These are phyloP conservation scores for Colistium nudipinnis DNA, from an alignment of 2,113 vertebrate species.

Conservation along the genomic window DNA sequence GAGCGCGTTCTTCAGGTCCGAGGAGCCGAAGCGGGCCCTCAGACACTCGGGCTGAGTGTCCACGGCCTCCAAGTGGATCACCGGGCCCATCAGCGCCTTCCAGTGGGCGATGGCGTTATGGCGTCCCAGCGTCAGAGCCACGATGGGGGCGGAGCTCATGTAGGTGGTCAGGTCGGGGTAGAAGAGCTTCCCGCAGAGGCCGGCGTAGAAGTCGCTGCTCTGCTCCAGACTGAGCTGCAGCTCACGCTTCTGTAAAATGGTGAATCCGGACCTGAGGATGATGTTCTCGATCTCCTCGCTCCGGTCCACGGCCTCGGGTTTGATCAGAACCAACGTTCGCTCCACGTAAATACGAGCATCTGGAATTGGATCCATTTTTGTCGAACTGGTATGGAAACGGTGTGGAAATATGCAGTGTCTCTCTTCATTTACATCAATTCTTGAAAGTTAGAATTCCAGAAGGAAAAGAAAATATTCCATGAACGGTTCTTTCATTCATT, in stretches of 20 bases:
- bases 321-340: slow-evolving; percentile 91
- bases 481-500: too few relatives aligned
- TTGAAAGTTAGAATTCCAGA: too few relatives aligned
- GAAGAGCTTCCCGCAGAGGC: slow-evolving; percentile 89
- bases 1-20: slow-evolving; percentile 90
- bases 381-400: too few relatives aligned
- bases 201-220: slow-evolving; percentile 94
- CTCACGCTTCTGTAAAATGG: slow-evolving; percentile 88
- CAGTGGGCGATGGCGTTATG: slow-evolving; percentile 86
- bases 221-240: slow-evolving; percentile 92
- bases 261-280: slow-evolving; percentile 88
- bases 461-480: too few relatives aligned
- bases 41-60: slow-evolving; percentile 89
- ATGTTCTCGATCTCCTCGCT: slow-evolving; percentile 89
- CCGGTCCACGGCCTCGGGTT: slow-evolving; percentile 87
- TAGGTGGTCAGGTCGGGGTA: slow-evolving; percentile 92
- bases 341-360: slow-evolving; percentile 85
- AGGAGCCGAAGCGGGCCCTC: slow-evolving; percentile 91
- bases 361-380: slow-evolving; percentile 37
- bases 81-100: slow-evolving; percentile 91
- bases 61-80: slow-evolving; percentile 82
- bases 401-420: too few relatives aligned
- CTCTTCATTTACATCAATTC: too few relatives aligned
- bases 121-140: slow-evolving; percentile 87
- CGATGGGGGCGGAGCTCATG: slow-evolving; percentile 93